A percentile compares a stretch with the other conserved stretches of the same genome.
These are phyloP conservation scores for Cliona cf. orientalis DNA, from an alignment of 37 sponge, comb jelly and placozoan species.

Conservation along the genomic window DNA sequence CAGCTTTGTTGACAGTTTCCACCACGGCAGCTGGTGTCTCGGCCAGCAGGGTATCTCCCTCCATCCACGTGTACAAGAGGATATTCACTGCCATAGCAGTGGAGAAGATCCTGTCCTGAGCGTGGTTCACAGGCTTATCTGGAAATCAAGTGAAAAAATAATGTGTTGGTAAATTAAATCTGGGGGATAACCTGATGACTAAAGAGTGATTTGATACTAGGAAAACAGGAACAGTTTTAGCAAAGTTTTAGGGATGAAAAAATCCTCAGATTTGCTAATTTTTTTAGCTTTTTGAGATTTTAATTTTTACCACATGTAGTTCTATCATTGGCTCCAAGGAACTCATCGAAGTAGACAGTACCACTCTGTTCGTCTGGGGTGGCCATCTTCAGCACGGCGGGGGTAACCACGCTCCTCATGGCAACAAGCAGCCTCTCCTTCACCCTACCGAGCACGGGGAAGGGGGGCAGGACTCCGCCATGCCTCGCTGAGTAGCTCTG, in stretches of 20 bases:
- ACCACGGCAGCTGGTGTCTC: slow-evolving; percentile 28
- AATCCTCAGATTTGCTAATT: neutral
- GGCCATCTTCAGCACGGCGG: slow-evolving; percentile 15
- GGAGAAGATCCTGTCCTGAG: slow-evolving; percentile 43
- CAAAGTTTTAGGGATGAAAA: neutral
- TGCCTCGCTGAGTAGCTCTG: neutral
- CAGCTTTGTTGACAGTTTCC: neutral
- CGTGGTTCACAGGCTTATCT: slow-evolving; percentile 47
- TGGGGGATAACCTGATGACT: no score
- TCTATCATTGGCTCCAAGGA: slow-evolving; percentile 49
- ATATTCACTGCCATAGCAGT: slow-evolving; percentile 56
- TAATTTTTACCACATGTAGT: slow-evolving; percentile 38
- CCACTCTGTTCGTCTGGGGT: neutral
- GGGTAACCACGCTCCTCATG: slow-evolving; percentile 31
- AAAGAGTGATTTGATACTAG: neutral
- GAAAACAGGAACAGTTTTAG: neutral
- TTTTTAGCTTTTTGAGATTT: neutral
- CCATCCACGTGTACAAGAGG: slow-evolving; percentile 53
- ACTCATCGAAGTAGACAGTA: slow-evolving; percentile 56
- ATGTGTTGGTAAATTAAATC: neutral
- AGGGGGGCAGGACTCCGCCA: slow-evolving; percentile 2
- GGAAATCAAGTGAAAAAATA: neutral
- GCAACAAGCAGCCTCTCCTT: slow-evolving; percentile 3
- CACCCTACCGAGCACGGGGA: slow-evolving; percentile 41
- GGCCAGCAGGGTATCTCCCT: neutral